Percentiles rank a stretch among this genome's conserved stretches.
Conservation (phyloP, 2,113 vertebrate species). For the Mionectes macconnelli region DNA sequence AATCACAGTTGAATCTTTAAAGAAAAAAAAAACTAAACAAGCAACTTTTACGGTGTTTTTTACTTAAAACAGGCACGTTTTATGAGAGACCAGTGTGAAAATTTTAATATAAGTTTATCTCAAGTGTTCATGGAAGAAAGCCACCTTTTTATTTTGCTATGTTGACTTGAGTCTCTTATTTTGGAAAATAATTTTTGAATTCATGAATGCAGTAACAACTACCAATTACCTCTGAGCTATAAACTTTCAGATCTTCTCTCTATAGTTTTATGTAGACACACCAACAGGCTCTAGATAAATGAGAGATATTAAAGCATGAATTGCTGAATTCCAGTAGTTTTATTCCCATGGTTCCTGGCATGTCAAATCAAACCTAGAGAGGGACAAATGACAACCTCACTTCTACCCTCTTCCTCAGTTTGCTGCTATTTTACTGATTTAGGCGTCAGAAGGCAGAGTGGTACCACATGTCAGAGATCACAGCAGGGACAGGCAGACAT, state of each 20-base stretch:
- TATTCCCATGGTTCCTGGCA: not conserved
- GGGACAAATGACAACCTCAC: not conserved
- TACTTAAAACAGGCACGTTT: not conserved
- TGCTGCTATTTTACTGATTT: not conserved
- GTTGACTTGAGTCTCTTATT: not conserved
- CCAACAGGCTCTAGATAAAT: not conserved
- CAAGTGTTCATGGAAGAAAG: not conserved
- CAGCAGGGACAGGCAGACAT: not conserved
- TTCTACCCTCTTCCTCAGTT: not conserved
- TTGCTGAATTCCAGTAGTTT: not conserved
- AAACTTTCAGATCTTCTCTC: not conserved
- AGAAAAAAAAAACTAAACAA: not conserved
- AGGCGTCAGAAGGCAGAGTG: not conserved
- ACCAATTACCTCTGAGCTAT: not conserved
- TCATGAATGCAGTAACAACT: not conserved
- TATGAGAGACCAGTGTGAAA: not conserved
- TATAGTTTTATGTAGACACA: not conserved
- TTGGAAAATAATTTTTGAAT: not conserved
- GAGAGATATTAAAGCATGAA: not conserved
- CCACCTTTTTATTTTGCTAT: not conserved
- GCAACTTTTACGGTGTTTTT: not conserved
- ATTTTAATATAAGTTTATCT: not conserved
- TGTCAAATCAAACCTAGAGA: not conserved
- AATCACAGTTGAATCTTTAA: not conserved
- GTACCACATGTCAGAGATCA: not conserved